These are phyloP conservation scores for Drosophila diplacantha DNA, from an alignment of 2,888 invertebrate species.

Conservation along the genomic window DNA sequence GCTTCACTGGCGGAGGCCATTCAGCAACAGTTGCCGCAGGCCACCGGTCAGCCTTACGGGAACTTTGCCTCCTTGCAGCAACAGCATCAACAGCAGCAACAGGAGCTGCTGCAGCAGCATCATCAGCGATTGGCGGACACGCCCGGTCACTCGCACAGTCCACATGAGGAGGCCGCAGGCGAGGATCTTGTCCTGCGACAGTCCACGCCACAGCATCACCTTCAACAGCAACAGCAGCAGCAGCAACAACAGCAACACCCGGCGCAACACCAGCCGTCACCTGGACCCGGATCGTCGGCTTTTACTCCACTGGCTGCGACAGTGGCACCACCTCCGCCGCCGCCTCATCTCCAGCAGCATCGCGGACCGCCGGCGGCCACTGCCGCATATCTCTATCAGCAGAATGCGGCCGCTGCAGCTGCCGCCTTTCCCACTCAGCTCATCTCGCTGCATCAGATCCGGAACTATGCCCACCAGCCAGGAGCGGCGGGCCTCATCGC, in stretches of 20 bases:
- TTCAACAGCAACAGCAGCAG: slow-evolving; percentile 64
- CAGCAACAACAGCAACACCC: slow-evolving; percentile 59
- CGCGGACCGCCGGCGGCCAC: slow-evolving; percentile 78
- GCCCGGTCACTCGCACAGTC: slow-evolving; percentile 76
- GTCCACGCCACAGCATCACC: slow-evolving; percentile 73
- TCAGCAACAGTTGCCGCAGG: slow-evolving; percentile 73
- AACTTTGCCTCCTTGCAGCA: slow-evolving; percentile 81
- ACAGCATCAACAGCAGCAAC: slow-evolving; percentile 81
- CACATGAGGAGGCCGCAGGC: slow-evolving; percentile 73
- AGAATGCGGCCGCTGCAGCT: slow-evolving; percentile 79
- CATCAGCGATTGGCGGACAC: slow-evolving; percentile 80
- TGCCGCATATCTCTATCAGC: slow-evolving; percentile 89
- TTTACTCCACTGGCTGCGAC: slow-evolving; percentile 96
- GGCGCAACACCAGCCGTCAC: slow-evolving; percentile 68
- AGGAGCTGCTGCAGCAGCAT: slow-evolving; percentile 76
- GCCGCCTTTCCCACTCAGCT: slow-evolving; percentile 92
- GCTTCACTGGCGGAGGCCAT: slow-evolving; percentile 83
- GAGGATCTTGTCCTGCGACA: slow-evolving; percentile 77
- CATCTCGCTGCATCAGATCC: slow-evolving; percentile 96
- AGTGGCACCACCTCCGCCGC: slow-evolving; percentile 73
- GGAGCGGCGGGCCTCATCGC: slow-evolving; percentile 81
- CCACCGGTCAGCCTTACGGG: slow-evolving; percentile 78
- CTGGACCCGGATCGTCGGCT: slow-evolving; percentile 82
- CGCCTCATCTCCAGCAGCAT: slow-evolving; percentile 82
- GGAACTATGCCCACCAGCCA: slow-evolving; percentile 96